Conservation (phyloP, 2,113 vertebrate species). For the Dipodomys ordii region DNA sequence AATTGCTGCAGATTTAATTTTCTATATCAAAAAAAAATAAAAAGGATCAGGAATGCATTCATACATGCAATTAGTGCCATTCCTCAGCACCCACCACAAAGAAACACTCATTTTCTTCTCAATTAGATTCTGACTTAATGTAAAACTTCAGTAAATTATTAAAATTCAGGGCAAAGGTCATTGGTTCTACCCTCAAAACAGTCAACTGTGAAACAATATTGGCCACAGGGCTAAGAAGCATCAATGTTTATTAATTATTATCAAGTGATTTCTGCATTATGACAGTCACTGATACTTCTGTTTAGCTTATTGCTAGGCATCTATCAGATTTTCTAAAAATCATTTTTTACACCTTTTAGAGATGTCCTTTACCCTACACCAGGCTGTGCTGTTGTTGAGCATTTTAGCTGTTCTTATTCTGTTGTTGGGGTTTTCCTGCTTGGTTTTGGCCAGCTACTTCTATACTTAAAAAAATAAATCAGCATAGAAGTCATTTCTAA, state of each 20-base stretch:
- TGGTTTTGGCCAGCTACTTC: constrained; percentile 80
- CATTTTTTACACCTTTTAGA: constrained; percentile 82
- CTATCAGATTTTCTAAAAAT: constrained; percentile 74
- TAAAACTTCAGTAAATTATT: constrained; percentile 88
- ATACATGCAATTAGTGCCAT: constrained; percentile 75
- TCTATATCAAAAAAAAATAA: constrained; percentile 75
- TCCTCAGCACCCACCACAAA: constrained; percentile 68
- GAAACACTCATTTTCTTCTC: constrained; percentile 82
- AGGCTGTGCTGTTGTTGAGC: constrained; percentile 77
- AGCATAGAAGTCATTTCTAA: constrained; percentile 67
- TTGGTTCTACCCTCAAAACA: constrained; percentile 81
- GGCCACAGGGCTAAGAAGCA: constrained; percentile 79
- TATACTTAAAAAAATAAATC: constrained; percentile 79
- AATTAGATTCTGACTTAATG: constrained; percentile 88
- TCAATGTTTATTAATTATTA: constrained; percentile 86
- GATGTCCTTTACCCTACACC: constrained; percentile 79
- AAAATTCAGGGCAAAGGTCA: constrained; percentile 87
- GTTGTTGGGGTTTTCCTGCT: background rate
- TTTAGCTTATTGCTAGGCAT: constrained; percentile 80
- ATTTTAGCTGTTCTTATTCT: constrained; percentile 70
- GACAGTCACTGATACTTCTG: constrained; percentile 81
- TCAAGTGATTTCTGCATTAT: constrained; percentile 78
- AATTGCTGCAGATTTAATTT: constrained; percentile 82
- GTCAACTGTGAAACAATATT: constrained; percentile 87
- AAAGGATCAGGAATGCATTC: constrained; percentile 71